Conservation (phyloP, 2,888 invertebrate genomes). For the Tubulanus polymorphus region DNA sequence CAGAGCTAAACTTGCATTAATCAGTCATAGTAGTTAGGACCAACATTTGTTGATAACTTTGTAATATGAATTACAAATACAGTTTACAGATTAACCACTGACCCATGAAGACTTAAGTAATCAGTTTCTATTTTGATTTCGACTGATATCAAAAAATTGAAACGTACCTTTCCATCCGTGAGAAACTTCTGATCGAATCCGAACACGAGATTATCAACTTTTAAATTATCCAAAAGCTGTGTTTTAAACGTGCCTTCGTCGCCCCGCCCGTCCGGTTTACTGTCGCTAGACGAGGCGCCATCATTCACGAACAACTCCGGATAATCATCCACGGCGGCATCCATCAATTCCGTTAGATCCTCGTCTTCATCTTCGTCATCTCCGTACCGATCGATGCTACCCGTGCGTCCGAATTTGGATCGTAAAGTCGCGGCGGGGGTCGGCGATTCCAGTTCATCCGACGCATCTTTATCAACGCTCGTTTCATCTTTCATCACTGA, state of each 20-base stretch:
- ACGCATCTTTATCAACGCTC: neutral
- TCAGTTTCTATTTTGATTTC: too few relatives aligned
- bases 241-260: constrained; percentile 3
- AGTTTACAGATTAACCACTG: too few relatives aligned
- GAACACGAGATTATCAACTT: constrained; percentile 29
- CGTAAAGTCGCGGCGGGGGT: neutral
- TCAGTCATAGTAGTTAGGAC: too few relatives aligned
- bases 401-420: neutral
- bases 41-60: too few relatives aligned
- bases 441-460: neutral
- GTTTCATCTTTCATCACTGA: neutral
- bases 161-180: constrained; percentile 39
- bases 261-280: neutral
- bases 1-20: too few relatives aligned
- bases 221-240: constrained; percentile 20
- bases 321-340: constrained; percentile 10
- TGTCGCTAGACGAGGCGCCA: constrained; percentile 13
- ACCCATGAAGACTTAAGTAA: too few relatives aligned
- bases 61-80: too few relatives aligned
- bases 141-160: too few relatives aligned
- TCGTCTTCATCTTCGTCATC: constrained; percentile 11
- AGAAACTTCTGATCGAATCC: constrained; percentile 38
- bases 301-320: constrained; percentile 5
- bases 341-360: constrained; percentile 13
- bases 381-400: constrained; percentile 8